Conservation (phyloP, 2,113 vertebrate genomes). For the Lepidothrix coronata region DNA sequence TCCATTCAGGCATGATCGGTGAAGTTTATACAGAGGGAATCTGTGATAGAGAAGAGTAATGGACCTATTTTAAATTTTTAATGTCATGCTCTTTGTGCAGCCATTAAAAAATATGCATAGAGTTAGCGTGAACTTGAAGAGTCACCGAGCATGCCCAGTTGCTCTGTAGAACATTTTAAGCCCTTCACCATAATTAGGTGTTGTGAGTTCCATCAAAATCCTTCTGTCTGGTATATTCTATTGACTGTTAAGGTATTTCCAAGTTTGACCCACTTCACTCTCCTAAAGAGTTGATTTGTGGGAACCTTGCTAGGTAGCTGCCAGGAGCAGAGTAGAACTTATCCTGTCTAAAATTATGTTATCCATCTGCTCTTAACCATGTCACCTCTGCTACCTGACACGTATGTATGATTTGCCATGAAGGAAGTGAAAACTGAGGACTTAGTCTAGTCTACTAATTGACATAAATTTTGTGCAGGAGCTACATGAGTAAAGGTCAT, state of each 20-base stretch:
- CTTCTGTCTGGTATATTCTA: neutral
- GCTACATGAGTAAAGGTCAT: neutral
- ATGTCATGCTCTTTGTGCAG: neutral
- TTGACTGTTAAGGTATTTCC: neutral
- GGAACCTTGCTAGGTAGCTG: neutral
- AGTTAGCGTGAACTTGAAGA: neutral
- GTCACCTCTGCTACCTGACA: neutral
- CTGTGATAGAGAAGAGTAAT: neutral
- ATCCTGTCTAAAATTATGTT: neutral
- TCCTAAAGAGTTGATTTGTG: neutral
- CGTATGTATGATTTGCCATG: neutral
- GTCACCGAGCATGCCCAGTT: neutral
- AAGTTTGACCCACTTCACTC: neutral
- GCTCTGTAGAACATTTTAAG: neutral
- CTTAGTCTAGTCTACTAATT: neutral
- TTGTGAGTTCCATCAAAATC: neutral
- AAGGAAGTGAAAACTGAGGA: neutral
- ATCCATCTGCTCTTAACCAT: neutral
- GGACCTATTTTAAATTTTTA: neutral
- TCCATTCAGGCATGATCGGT: neutral
- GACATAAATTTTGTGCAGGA: neutral
- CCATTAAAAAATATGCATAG: neutral
- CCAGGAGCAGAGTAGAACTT: neutral
- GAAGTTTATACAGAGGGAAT: neutral
- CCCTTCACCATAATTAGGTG: neutral